Conservation (phyloP, 2,113 vertebrate species). For the Mastomys coucha region DNA sequence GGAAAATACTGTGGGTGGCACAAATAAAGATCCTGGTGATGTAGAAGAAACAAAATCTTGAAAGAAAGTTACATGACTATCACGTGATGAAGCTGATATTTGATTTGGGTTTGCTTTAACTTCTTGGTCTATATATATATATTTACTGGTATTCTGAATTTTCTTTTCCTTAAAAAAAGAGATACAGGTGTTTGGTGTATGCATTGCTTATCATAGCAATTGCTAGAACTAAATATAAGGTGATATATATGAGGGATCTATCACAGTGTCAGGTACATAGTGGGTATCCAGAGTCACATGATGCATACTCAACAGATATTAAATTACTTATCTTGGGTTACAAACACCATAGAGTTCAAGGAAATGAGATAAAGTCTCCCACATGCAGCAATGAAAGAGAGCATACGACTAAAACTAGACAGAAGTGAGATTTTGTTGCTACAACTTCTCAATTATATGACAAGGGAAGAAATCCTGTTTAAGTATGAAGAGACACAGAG, state of each 20-base stretch:
- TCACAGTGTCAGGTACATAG: neutral
- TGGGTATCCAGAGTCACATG: neutral
- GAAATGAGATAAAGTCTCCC: neutral
- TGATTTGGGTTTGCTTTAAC: neutral
- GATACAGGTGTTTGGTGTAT: neutral
- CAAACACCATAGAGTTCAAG: neutral
- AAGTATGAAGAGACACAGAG: neutral
- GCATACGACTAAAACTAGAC: fast-evolving
- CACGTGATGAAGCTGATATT: neutral
- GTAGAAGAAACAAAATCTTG: neutral
- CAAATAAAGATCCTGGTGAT: neutral
- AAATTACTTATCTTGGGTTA: neutral
- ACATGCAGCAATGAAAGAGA: neutral
- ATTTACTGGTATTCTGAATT: neutral
- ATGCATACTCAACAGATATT: fast-evolving
- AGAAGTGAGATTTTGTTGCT: neutral
- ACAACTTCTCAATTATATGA: neutral
- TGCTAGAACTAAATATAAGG: neutral
- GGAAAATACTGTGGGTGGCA: fast-evolving
- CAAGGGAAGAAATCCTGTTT: neutral
- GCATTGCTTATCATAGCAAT: neutral
- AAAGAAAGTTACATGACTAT: neutral
- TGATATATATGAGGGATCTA: neutral
- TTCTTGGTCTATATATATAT: neutral
- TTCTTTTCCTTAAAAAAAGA: neutral